Evolutionary conservation across 2,113 vertebrate genomes (phyloP), one percentile per base, ranked within the genome.

Genomic region (Meriones unguiculatus): DNA sequence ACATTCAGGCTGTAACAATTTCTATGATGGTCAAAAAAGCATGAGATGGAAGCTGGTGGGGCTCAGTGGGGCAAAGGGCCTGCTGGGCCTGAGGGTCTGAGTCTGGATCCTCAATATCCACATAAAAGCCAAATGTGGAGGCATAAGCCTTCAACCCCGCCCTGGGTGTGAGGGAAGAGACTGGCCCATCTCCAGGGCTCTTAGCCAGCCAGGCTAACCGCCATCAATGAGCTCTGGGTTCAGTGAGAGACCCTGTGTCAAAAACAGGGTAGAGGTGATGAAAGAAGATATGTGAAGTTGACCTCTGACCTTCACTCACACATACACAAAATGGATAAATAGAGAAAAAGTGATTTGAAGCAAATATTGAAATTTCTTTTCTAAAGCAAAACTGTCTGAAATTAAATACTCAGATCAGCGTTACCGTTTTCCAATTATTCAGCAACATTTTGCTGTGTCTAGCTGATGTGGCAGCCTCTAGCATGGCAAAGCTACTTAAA

Each of bases 321-420:
- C 50, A 54, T 5, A 76, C 41, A 76, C 10, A 75, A 32, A 30
- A 38, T 77, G 46, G 25, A 77, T 77, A 25, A 24, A 76, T 25
- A 28, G 41, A n/a, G 89, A 86, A 87, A 87, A 8, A 32, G 81
- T 35, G 30, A 32, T 46, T 57, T 7, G 50, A 90, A 87, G 50
- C 77, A 72, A 86, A 89, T 87, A 57, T 6, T 82, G 94, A 96
- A 96, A 95, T 87, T 86, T 46, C 11, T 30, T 73, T 91, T 50
- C 38, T 80, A 28, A 90, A 95, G 86, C 38, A 94, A 78, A 93
- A 35, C 73, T 32, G 93, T 4, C 24, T 76, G 32, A 87, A 87
- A 77, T 76, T 91, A 95, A 96, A 77, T 0, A 3, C 52, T 88
- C 57, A 89, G 75, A 81, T 91, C 69, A 78, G 25, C 38, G 69